These are phyloP conservation scores for Oreortyx pictus DNA, from an alignment of 2,797 vertebrate species.

Conservation along the genomic window DNA sequence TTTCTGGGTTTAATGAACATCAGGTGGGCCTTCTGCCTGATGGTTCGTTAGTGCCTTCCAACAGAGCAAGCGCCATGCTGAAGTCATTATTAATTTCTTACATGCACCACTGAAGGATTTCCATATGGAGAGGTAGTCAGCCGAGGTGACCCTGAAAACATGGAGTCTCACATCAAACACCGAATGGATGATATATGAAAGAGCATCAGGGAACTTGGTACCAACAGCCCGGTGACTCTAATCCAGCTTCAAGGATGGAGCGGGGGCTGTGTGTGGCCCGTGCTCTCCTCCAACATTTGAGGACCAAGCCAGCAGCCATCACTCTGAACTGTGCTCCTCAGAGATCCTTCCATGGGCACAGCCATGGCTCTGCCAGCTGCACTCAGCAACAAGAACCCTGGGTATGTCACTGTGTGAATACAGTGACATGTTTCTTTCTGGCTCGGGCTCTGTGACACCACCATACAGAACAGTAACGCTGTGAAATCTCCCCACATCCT, in stretches of 20 bases:
- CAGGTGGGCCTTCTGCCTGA: background rate
- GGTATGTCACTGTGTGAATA: background rate
- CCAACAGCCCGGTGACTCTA: background rate
- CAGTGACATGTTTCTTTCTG: background rate
- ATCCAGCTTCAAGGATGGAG: background rate
- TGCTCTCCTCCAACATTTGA: background rate
- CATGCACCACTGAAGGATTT: background rate
- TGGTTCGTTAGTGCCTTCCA: background rate
- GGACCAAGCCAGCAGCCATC: background rate
- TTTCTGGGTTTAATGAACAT: constrained; percentile 21
- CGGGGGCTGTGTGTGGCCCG: fast-evolving
- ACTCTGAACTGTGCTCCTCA: background rate
- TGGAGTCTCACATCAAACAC: background rate
- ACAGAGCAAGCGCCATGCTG: background rate
- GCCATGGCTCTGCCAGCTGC: background rate
- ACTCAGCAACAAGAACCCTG: background rate
- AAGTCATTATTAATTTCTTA: background rate
- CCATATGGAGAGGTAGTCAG: background rate
- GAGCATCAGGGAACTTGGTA: background rate
- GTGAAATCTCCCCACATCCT: too few relatives aligned
- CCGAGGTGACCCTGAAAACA: constrained; percentile 24
- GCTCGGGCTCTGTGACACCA: too few relatives aligned
- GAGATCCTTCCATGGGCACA: background rate
- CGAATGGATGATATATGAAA: background rate
- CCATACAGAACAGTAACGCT: too few relatives aligned